phyloP scores from a whole-genome alignment of 2,888 invertebrate species.

The Tipula lateralis region DNA sequence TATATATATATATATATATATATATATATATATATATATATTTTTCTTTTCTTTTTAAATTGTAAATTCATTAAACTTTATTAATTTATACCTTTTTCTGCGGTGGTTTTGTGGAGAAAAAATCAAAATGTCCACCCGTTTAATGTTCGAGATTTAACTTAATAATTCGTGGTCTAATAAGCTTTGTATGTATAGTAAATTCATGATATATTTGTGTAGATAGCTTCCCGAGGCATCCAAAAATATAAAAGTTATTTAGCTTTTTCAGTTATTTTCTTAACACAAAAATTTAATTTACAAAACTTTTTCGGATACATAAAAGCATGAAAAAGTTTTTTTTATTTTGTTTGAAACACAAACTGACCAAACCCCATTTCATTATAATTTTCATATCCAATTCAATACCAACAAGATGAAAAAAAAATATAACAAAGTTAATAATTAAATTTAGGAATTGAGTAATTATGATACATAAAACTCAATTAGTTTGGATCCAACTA shows the following conservation, averaged over 20 bases:
- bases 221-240: not conserved
- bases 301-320: not conserved
- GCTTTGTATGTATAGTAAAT: not conserved
- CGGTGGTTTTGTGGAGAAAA: not conserved
- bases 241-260: not conserved
- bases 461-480: not conserved
- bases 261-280: not conserved
- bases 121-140: not conserved
- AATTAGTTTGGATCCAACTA: not conserved
- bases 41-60: not conserved
- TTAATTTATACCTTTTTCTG: not conserved
- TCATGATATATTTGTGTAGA: not conserved
- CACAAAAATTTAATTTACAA: not conserved
- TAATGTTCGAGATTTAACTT: not conserved
- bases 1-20: no score
- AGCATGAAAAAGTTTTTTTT: not conserved
- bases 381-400: not conserved
- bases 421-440: not conserved
- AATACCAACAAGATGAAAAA: not conserved
- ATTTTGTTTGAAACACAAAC: not conserved
- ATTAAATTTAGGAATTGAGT: not conserved
- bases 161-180: not conserved
- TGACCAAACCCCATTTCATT: conserved; percentile 19
- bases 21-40: no score
- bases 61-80: not conserved